phyloP scores from a whole-genome alignment of 2,888 invertebrate genomes.

The Chaitophorus viminalis region DNA sequence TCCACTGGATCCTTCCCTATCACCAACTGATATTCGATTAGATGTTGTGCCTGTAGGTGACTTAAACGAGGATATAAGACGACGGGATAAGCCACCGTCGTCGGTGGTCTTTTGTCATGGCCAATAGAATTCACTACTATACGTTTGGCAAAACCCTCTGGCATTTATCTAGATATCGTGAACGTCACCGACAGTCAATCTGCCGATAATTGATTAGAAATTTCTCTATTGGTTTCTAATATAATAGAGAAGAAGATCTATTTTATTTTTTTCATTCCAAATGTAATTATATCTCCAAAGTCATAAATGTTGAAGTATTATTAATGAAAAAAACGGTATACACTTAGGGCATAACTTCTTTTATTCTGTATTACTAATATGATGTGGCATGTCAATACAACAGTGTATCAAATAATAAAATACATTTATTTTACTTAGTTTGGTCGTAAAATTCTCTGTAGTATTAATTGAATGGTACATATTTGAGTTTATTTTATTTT shows the following conservation, averaged over 20 bases:
- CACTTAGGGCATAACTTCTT: too few relatives aligned
- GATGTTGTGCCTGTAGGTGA: slow-evolving; percentile 24
- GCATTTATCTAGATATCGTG: background rate
- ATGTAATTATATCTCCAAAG: background rate
- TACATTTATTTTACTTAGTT: too few relatives aligned
- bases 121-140: background rate
- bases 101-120: slow-evolving; percentile 25
- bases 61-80: slow-evolving; percentile 33
- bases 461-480: too few relatives aligned
- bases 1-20: background rate
- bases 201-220: slow-evolving; percentile 31
- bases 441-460: too few relatives aligned
- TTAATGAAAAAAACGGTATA: background rate
- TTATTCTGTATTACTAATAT: too few relatives aligned
- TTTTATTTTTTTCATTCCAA: background rate
- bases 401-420: too few relatives aligned
- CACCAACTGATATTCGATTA: slow-evolving; percentile 12
- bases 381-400: too few relatives aligned
- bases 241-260: background rate
- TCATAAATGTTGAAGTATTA: too few relatives aligned
- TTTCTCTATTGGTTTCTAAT: background rate
- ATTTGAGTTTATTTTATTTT: too few relatives aligned
- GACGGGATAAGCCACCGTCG: slow-evolving; percentile 27
- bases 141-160: background rate
- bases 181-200: slow-evolving; percentile 27